Conservation (phyloP, 1,140 invertebrate species). For the Charaxes varanes region DNA sequence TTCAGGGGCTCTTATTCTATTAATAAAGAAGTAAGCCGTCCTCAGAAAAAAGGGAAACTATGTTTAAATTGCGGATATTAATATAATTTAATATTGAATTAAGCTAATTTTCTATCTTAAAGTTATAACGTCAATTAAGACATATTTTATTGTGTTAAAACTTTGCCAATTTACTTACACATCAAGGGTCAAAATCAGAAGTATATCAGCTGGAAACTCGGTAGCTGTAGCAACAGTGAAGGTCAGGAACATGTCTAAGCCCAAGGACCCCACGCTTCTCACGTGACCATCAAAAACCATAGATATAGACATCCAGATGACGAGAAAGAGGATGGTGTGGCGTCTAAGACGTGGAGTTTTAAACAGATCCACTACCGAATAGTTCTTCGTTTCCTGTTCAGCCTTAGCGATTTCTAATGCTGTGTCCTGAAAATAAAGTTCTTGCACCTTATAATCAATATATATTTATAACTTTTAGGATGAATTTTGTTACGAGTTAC, state of each 20-base stretch:
- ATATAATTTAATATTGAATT: too few species aligned
- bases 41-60: too few species aligned
- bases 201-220: conserved; percentile 87
- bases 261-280: conserved; percentile 85
- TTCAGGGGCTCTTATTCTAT: too few species aligned
- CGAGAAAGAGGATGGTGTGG: conserved; percentile 81
- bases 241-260: conserved; percentile 86
- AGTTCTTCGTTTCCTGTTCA: conserved; percentile 59
- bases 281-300: conserved; percentile 92
- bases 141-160: too few species aligned
- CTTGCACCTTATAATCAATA: too few species aligned
- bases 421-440: conserved; percentile 37
- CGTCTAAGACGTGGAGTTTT: conserved; percentile 81
- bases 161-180: too few species aligned
- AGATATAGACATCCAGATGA: conserved; percentile 90
- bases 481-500: too few species aligned
- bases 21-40: too few species aligned
- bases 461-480: too few species aligned
- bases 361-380: conserved; percentile 86
- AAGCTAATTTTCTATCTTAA: too few species aligned
- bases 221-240: conserved; percentile 88
- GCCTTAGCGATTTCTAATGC: conserved; percentile 44
- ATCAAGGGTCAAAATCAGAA: conserved; percentile 86
- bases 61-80: too few species aligned
- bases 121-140: too few species aligned